Conservation (phyloP, 2,113 vertebrate species). For the Oryctolagus cuniculus region mOryCun1.1 NC_091436.1:103774501-103775000, state of each 20-base stretch:
- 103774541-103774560: rapidly evolving
- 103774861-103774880: not conserved
- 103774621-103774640: not conserved
- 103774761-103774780: not conserved
- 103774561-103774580: not conserved
- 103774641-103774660: not conserved
- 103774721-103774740: not conserved
- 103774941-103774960: too few species aligned
- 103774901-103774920: too few species aligned
- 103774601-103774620: not conserved
- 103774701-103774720: not conserved
- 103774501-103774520: not conserved
- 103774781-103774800: not conserved
- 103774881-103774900: too few species aligned
- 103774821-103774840: not conserved
- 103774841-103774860: not conserved
- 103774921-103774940: too few species aligned
- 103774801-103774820: slow-evolving; percentile 19
- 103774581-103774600: not conserved
- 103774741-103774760: not conserved
- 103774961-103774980: too few species aligned
- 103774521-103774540: not conserved
- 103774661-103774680: not conserved
- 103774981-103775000: too few species aligned
- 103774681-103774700: not conserved